Conservation (phyloP, 2,113 vertebrate species). For the Silurus glanis region DNA sequence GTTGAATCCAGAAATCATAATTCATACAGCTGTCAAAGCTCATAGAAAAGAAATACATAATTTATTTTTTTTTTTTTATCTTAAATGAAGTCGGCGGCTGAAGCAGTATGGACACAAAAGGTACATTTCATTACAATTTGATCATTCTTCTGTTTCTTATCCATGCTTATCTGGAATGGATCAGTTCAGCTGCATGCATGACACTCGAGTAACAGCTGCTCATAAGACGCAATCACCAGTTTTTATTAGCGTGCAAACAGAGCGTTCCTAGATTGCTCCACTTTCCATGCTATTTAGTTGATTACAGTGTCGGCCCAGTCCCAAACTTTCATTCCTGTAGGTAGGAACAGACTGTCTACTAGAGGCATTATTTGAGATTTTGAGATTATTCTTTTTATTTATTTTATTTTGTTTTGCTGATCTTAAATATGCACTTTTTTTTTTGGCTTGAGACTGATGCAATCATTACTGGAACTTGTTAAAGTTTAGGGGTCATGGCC, state of each 20-base stretch:
- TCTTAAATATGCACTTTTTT: background rate
- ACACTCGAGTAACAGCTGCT: background rate
- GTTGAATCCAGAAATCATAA: background rate
- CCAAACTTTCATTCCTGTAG: slow-evolving; percentile 9
- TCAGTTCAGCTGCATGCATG: background rate
- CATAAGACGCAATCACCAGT: background rate
- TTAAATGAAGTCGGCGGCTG: background rate
- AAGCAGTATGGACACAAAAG: background rate
- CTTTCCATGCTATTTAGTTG: background rate
- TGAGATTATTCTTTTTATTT: background rate
- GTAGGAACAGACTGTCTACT: background rate
- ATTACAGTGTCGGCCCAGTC: background rate
- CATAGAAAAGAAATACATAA: background rate
- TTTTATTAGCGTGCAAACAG: background rate
- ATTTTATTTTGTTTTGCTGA: background rate
- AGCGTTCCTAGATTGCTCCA: background rate
- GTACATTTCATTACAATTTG: background rate
- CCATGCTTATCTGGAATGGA: background rate
- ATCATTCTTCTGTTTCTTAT: background rate
- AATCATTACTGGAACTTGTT: background rate
- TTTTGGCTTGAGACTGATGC: background rate
- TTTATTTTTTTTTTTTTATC: no score
- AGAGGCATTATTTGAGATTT: background rate
- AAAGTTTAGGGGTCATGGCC: background rate
- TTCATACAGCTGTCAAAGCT: background rate